A percentile compares a stretch with the other conserved stretches of the same genome.
These are phyloP conservation scores for Oegoconia quadripuncta DNA, from an alignment of 2,888 invertebrate species.

Conservation along the genomic window DNA sequence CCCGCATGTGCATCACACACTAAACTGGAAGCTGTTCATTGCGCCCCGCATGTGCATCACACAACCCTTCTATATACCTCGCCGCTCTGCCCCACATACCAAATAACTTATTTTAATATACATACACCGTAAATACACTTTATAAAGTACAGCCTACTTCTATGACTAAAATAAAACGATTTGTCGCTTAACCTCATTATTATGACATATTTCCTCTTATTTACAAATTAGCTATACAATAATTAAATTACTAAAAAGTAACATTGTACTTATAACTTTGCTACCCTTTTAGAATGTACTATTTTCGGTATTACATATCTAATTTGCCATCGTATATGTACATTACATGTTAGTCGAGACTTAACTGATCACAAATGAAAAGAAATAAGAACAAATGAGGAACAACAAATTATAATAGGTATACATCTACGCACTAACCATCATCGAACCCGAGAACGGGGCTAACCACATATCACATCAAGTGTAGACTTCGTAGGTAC, in stretches of 20 bases:
- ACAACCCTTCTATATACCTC: constrained; percentile 22
- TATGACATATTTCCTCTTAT: constrained; percentile 77
- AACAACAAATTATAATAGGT: constrained; percentile 71
- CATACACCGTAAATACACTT: constrained; percentile 62
- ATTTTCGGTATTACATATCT: constrained; percentile 48
- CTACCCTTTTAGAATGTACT: constrained; percentile 70
- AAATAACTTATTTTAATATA: constrained; percentile 37
- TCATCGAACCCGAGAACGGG: constrained; percentile 44
- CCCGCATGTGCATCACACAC: constrained; percentile 67
- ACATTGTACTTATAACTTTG: constrained; percentile 74
- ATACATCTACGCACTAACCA: constrained; percentile 66
- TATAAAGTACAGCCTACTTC: constrained; percentile 68
- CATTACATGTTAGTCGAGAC: constrained; percentile 72
- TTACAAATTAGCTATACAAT: constrained; percentile 76
- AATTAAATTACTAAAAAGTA: constrained; percentile 71
- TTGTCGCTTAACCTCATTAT: constrained; percentile 75
- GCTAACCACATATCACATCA: constrained; percentile 65
- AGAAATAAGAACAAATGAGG: constrained; percentile 66
- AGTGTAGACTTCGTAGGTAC: constrained; percentile 34
- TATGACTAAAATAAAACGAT: constrained; percentile 77
- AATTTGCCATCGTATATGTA: constrained; percentile 55
- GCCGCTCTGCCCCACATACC: constrained; percentile 29
- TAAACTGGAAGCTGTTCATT: constrained; percentile 40
- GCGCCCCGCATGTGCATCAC: constrained; percentile 53
- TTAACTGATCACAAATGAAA: constrained; percentile 68